Evolutionary conservation across 64 coral and sea anemone species (phyloP).

Genomic region (Montipora sp.): DNA sequence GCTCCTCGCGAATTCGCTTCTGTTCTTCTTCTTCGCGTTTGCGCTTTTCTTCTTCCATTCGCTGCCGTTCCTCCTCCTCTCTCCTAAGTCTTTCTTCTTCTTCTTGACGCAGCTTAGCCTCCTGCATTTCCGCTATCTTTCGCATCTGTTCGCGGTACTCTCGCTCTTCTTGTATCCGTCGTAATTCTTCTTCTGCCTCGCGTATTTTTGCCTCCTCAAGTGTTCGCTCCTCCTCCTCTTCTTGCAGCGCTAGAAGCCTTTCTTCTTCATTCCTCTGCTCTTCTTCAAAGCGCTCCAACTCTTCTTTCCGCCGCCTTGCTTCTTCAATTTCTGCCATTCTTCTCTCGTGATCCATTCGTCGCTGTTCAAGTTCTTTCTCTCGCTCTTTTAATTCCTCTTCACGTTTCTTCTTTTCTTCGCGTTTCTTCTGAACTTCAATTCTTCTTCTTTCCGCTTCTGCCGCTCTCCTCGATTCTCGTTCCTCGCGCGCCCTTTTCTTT

Average conservation of each 20-base stretch:
- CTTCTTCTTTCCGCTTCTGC: constrained; percentile 86
- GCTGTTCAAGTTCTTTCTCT: constrained; percentile 85
- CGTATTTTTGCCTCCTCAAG: constrained; percentile 86
- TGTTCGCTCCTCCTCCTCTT: constrained; percentile 83
- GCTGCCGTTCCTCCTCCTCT: constrained; percentile 77
- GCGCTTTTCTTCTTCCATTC: constrained; percentile 75
- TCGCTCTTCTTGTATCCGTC: constrained; percentile 83
- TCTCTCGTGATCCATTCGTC: constrained; percentile 77
- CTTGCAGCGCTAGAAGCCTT: constrained; percentile 41
- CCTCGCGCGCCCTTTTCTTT: constrained; percentile 89
- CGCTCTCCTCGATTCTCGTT: constrained; percentile 77
- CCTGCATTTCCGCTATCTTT: constrained; percentile 89
- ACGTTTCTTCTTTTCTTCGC: constrained; percentile 89
- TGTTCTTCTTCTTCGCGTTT: constrained; percentile 72
- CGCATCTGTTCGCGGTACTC: constrained; percentile 93
- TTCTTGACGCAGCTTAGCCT: constrained; percentile 77
- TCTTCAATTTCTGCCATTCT: constrained; percentile 80
- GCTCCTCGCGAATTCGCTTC: constrained; percentile 61
- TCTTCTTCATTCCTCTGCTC: constrained; percentile 85
- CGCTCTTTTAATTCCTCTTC: constrained; percentile 91
- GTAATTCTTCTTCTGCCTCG: constrained; percentile 90
- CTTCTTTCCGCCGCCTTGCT: constrained; percentile 61
- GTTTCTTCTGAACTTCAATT: constrained; percentile 86
- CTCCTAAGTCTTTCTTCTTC: constrained; percentile 72
- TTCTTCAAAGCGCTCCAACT: constrained; percentile 79